Base-by-base conservation (phyloP, 2,888 invertebrate genomes). In the Candidula unifasciata region DNA sequence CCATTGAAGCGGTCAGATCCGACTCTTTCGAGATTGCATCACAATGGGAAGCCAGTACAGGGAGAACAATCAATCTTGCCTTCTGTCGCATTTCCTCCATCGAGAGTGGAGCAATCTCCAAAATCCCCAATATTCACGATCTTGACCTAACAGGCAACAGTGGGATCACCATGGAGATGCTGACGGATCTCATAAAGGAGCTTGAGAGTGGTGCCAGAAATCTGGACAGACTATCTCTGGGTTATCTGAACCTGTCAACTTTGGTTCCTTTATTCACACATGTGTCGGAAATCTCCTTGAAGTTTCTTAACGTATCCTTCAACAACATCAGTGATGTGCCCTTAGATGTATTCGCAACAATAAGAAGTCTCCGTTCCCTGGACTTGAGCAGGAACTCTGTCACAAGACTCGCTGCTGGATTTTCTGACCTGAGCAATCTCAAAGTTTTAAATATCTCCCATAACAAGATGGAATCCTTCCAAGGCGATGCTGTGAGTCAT, bases 71-170 rank as follows among this genome's bases (percentile, higher is more conserved):
- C n/a, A 89, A 89, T 73, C 85, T 91, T 35, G 88, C 90, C 57
- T 81, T 88, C 84, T 90, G 90, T 85, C 87, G 88, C 64, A 88
- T 91, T 18, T 76, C 86, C 0, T 69, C 86, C 73, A 84, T 91
- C n/a, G 85, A 88, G n/a, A 76, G 86, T 1, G 79, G 85, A 21
- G 87, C 89, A 13, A 74, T 91, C 24, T 35, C 71, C 13, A 71
- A 85, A 27, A 81, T 90, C n/a, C 87, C 88, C 2, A 86, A 87
- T 13, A 87, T 91, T 6, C 37, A 84, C 35, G 76, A 85, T 37
- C 85, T 91, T 21, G 88, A 88, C 44, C 82, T 91, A 18, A 86
- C 88, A 3, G 90, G 90, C 3, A 90, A 90, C 85, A 44, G 69
- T 2, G 80, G 71, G 2, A 78, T 91, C 24, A 57, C 86, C 3